Evolutionary conservation across 2,888 invertebrate genomes (phyloP).

Genomic region (Entomobrya proxima): DNA sequence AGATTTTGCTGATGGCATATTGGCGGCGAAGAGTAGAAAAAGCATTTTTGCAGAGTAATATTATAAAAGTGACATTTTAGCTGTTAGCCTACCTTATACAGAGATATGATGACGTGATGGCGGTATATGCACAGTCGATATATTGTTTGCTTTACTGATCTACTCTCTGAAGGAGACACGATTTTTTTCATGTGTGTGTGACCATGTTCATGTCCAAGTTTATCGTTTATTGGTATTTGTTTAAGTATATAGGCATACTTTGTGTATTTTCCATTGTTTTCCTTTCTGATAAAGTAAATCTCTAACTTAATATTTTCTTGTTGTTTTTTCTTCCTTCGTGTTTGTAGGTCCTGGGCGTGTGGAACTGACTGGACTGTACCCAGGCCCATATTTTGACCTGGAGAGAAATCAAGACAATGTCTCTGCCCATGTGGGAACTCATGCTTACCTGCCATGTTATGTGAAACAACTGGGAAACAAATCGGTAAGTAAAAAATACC

Average conservation of each 20-base stretch:
- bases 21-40: no score
- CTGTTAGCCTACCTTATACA: no score
- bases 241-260: neutral
- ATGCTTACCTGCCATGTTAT: slow-evolving; percentile 92
- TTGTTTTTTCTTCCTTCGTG: slow-evolving; percentile 37
- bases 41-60: no score
- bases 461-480: slow-evolving; percentile 93
- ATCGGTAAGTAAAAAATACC: slow-evolving; percentile 81
- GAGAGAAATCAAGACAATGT: slow-evolving; percentile 87
- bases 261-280: neutral
- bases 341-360: slow-evolving; percentile 68
- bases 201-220: no score
- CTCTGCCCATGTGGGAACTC: slow-evolving; percentile 92
- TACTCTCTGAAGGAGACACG: neutral
- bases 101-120: no score
- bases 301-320: slow-evolving; percentile 41
- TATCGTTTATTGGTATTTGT: neutral
- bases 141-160: no score
- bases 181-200: neutral
- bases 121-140: no score
- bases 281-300: neutral
- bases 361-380: slow-evolving; percentile 85
- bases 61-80: no score
- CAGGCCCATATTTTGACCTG: slow-evolving; percentile 91
- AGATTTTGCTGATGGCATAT: no score